Conservation (phyloP, 2,113 vertebrate species). For the Willisornis vidua region DNA sequence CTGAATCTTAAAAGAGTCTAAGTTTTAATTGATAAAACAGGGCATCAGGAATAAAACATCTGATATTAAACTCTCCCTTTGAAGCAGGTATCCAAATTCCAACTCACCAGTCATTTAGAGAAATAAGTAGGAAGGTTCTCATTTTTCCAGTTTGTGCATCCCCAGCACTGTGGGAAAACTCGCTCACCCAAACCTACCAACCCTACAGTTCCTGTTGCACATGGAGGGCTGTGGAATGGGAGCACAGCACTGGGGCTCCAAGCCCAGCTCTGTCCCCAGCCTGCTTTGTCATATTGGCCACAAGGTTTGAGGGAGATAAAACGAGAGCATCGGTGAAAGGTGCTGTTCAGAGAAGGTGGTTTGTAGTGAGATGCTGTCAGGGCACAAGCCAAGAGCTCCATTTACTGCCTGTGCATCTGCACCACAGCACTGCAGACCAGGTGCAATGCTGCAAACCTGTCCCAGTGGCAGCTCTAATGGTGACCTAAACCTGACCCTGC, state of each 20-base stretch:
- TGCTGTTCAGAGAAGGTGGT: not conserved
- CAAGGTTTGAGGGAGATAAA: not conserved
- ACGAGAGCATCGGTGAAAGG: not conserved
- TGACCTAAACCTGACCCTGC: not conserved
- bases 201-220: not conserved
- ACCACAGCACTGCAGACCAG: not conserved
- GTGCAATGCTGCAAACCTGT: not conserved
- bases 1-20: not conserved
- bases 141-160: not conserved
- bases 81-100: not conserved
- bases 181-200: not conserved
- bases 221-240: not conserved
- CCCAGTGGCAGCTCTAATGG: not conserved
- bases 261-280: not conserved
- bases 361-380: not conserved
- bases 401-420: not conserved
- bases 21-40: not conserved
- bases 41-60: not conserved
- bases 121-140: not conserved
- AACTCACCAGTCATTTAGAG: not conserved
- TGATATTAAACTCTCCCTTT: not conserved
- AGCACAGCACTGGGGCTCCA: not conserved
- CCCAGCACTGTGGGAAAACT: not conserved
- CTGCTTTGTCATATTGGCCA: not conserved
- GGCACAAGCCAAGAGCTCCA: not conserved